Evolutionary conservation across 2,888 invertebrate species (phyloP).

Genomic region (Congeria kusceri): DNA sequence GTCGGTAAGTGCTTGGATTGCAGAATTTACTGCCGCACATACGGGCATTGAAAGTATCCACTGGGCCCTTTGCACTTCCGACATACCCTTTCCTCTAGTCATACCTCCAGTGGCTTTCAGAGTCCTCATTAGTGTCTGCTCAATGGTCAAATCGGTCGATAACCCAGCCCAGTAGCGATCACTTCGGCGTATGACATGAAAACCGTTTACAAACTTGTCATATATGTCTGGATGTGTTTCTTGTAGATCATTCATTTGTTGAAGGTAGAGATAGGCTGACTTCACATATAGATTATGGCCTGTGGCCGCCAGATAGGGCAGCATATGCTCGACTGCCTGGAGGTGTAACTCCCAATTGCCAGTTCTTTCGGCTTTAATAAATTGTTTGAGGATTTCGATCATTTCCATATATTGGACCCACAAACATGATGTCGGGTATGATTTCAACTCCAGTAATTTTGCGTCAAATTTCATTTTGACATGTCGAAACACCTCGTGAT

Average conservation of each 20-base stretch:
- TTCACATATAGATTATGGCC: slow-evolving; percentile 61
- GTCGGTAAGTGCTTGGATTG: slow-evolving; percentile 47
- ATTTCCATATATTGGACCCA: slow-evolving; percentile 70
- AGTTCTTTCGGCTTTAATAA: slow-evolving; percentile 65
- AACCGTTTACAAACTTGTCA: slow-evolving; percentile 26
- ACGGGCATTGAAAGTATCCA: slow-evolving; percentile 67
- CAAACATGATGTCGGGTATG: slow-evolving; percentile 37
- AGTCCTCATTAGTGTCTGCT: slow-evolving; percentile 70
- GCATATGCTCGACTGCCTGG: slow-evolving; percentile 5
- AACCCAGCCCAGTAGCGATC: slow-evolving; percentile 72
- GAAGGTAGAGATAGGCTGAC: slow-evolving; percentile 51
- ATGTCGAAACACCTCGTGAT: background rate
- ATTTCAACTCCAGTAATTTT: background rate
- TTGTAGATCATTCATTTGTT: slow-evolving; percentile 41
- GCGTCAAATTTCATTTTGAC: background rate
- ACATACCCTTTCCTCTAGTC: slow-evolving; percentile 64
- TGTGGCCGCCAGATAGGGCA: slow-evolving; percentile 55
- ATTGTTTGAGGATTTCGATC: slow-evolving; percentile 54
- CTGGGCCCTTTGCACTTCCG: slow-evolving; percentile 54
- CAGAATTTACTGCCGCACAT: slow-evolving; percentile 48
- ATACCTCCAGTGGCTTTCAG: slow-evolving; percentile 68
- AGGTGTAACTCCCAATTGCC: slow-evolving; percentile 45
- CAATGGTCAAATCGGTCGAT: slow-evolving; percentile 70
- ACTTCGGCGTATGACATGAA: slow-evolving; percentile 35
- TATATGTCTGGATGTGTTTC: slow-evolving; percentile 21